Evolutionary conservation across 2,113 vertebrate genomes (phyloP).

Genomic region (Triplophysa siluroides): DNA sequence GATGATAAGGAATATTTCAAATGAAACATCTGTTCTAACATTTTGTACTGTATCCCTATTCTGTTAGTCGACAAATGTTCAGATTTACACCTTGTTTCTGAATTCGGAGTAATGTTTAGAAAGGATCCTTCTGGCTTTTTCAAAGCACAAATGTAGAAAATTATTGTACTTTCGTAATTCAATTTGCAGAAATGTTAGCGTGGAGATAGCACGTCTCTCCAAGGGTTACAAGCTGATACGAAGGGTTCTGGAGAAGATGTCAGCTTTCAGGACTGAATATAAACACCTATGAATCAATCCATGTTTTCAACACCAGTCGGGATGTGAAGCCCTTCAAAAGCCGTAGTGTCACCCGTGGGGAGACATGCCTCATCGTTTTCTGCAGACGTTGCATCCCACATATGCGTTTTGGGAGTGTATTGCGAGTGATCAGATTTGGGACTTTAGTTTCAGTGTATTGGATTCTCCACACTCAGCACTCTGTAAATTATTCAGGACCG

Average conservation of each 20-base stretch:
- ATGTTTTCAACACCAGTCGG: not conserved
- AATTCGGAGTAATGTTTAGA: conserved; percentile 19
- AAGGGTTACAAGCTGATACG: conserved; percentile 9
- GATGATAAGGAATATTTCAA: conserved; percentile 15
- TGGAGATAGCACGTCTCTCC: not conserved
- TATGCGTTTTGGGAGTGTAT: conserved; percentile 36
- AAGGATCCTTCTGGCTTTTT: conserved; percentile 28
- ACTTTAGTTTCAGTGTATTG: conserved; percentile 54
- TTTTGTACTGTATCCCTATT: conserved; percentile 21
- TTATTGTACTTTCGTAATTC: not conserved
- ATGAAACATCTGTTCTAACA: conserved; percentile 32
- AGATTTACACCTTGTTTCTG: conserved; percentile 36
- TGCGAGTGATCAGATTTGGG: conserved; percentile 42
- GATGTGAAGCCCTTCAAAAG: conserved; percentile 44
- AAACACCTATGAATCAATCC: conserved; percentile 32
- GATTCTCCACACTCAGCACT: conserved; percentile 57
- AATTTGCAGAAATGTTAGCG: conserved; percentile 18
- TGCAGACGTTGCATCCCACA: conserved; percentile 40
- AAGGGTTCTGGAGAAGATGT: conserved; percentile 6
- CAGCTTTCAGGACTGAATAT: conserved; percentile 30
- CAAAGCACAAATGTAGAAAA: conserved; percentile 19
- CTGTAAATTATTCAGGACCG: conserved; percentile 59
- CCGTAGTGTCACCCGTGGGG: conserved; percentile 32
- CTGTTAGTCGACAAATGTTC: conserved; percentile 38
- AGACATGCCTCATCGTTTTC: conserved; percentile 21